These are phyloP conservation scores for Colinus virginianus DNA, from an alignment of 2,113 vertebrate genomes.

Conservation along the genomic window DNA sequence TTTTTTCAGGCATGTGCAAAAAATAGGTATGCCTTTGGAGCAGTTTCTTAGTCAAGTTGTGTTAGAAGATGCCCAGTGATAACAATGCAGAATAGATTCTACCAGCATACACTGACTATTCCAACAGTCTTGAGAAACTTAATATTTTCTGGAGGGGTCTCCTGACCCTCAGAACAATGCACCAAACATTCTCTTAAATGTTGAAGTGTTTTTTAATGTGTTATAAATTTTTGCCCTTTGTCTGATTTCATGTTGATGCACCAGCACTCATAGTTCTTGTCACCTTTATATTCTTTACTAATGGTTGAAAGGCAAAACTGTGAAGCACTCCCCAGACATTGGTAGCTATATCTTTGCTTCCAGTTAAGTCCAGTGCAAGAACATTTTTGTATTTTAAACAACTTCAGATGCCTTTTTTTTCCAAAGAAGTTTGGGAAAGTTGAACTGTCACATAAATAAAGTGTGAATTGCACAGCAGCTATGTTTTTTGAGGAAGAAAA, in stretches of 20 bases:
- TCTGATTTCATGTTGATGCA: not conserved
- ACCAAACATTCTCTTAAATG: rapidly evolving
- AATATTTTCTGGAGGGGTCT: not conserved
- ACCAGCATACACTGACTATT: not conserved
- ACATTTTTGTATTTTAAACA: not conserved
- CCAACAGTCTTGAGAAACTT: not conserved
- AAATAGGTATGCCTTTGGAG: not conserved
- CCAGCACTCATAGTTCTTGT: not conserved
- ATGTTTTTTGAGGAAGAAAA: not conserved
- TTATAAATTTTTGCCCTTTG: not conserved
- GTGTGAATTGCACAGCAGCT: not conserved
- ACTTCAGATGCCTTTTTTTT: not conserved
- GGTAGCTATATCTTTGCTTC: not conserved
- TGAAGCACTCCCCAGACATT: not conserved
- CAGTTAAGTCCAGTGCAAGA: not conserved
- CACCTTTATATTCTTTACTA: not conserved
- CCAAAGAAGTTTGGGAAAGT: not conserved
- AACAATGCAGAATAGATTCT: not conserved
- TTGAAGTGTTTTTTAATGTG: not conserved
- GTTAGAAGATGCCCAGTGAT: not conserved
- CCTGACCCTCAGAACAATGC: not conserved
- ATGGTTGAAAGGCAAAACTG: not conserved
- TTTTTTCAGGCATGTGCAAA: not conserved
- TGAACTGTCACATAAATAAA: not conserved
- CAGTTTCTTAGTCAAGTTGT: not conserved